Evolutionary conservation across 2,888 invertebrate species (phyloP).

Genomic region (Bombylius major): DNA sequence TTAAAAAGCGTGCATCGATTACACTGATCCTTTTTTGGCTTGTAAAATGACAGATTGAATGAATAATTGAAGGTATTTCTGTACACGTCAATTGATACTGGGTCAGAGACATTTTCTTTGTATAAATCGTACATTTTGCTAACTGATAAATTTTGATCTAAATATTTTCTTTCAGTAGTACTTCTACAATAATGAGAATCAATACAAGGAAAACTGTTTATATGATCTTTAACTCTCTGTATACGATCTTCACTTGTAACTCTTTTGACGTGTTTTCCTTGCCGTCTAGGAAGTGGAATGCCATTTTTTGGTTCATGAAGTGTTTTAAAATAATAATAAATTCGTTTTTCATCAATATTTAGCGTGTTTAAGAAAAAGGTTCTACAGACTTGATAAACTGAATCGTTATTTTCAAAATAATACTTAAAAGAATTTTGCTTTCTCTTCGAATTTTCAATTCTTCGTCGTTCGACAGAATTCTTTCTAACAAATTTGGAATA

Average conservation of each 20-base stretch:
- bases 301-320: conserved; percentile 4
- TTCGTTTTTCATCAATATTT: conserved; percentile 5
- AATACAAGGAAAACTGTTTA: conserved; percentile 12
- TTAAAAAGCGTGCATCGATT: not conserved
- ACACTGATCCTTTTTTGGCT: not conserved
- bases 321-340: conserved; percentile 5
- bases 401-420: conserved; percentile 6
- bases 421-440: conserved; percentile 3
- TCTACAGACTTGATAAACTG: conserved; percentile 4
- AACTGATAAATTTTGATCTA: conserved; percentile 8
- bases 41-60: no score
- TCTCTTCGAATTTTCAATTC: conserved; percentile 5
- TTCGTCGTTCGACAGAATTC: conserved; percentile 3
- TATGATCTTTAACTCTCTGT: conserved; percentile 11
- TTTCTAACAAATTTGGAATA: conserved; percentile 7
- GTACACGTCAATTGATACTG: not conserved
- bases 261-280: conserved; percentile 7
- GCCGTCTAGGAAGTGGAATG: conserved; percentile 1
- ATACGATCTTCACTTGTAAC: conserved; percentile 8
- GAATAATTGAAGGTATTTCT: not conserved
- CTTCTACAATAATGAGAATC: conserved; percentile 11
- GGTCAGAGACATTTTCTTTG: not conserved
- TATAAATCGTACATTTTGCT: conserved; percentile 11
- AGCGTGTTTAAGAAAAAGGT: conserved; percentile 4
- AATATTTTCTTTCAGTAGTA: conserved; percentile 8